Evolutionary conservation across 1,140 invertebrate genomes (phyloP).

Genomic region (Zaprionus tsacasi): DNA sequence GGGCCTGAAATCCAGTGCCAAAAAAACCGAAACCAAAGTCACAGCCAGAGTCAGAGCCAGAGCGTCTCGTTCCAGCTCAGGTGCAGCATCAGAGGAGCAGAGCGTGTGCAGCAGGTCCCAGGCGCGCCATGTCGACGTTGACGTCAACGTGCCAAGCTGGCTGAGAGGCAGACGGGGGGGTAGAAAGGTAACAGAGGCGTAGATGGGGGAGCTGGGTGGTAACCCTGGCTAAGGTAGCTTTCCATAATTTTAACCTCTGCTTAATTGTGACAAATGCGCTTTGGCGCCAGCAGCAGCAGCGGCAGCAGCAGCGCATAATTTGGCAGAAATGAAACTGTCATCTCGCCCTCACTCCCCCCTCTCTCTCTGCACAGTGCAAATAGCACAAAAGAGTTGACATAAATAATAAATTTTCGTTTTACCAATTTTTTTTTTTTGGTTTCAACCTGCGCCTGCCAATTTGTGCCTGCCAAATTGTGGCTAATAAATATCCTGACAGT

Average conservation of each 20-base stretch:
- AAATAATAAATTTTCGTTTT: constrained; percentile 82
- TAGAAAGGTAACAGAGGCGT: too few relatives aligned
- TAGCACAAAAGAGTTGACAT: constrained; percentile 82
- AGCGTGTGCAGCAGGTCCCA: constrained; percentile 29
- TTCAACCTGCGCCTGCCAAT: constrained; percentile 66
- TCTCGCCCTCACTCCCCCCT: neutral
- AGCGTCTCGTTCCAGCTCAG: constrained; percentile 29
- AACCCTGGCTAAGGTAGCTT: constrained; percentile 5
- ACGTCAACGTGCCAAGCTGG: constrained; percentile 43
- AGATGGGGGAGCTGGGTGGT: too few relatives aligned
- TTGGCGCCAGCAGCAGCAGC: constrained; percentile 60
- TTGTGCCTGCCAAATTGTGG: constrained; percentile 81
- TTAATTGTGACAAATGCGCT: constrained; percentile 83
- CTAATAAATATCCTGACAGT: constrained; percentile 79
- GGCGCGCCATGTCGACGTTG: constrained; percentile 52
- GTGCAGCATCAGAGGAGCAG: constrained; percentile 19
- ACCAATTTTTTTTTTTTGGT: constrained; percentile 56
- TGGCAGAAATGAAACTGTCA: constrained; percentile 22
- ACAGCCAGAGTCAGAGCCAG: neutral
- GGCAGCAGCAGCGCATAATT: constrained; percentile 72
- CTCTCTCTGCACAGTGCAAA: constrained; percentile 60
- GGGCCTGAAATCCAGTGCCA: constrained; percentile 50
- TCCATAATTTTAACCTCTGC: constrained; percentile 57
- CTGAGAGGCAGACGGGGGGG: neutral
- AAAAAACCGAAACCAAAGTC: constrained; percentile 35